A percentile compares a stretch with the other conserved stretches of the same genome.
phyloP scores from a whole-genome alignment of 1,140 invertebrate genomes.

The Drosophila takahashii region DNA sequence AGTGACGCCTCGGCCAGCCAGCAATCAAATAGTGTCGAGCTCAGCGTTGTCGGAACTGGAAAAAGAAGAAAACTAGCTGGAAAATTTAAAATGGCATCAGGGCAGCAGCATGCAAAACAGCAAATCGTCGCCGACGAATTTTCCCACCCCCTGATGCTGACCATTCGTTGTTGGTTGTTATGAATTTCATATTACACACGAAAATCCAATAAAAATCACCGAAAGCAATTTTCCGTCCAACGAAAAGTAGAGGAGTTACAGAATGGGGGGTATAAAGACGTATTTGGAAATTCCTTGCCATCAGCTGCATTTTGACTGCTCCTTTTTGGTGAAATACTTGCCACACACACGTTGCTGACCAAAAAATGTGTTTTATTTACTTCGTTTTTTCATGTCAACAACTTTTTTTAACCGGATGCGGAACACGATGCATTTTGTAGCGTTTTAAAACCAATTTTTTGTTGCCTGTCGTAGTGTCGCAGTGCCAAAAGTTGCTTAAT shows the following conservation, averaged over 20 bases:
- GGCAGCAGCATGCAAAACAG: conserved; percentile 43
- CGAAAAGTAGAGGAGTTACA: background rate
- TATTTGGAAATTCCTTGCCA: conserved; percentile 23
- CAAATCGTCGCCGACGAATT: conserved; percentile 27
- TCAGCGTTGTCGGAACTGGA: conserved; percentile 34
- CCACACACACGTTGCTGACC: conserved; percentile 26
- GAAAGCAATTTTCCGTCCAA: conserved; percentile 70
- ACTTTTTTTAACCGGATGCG: conserved; percentile 9
- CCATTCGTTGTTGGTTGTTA: conserved; percentile 63
- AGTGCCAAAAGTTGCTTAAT: conserved; percentile 67
- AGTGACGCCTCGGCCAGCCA: conserved; percentile 39
- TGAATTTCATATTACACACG: conserved; percentile 80
- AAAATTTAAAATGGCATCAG: conserved; percentile 60
- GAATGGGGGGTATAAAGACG: conserved; percentile 24
- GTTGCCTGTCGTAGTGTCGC: conserved; percentile 24
- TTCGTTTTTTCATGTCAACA: conserved; percentile 12
- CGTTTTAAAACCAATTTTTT: conserved; percentile 14
- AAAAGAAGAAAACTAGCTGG: conserved; percentile 38
- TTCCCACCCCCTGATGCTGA: conserved; percentile 14
- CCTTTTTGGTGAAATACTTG: conserved; percentile 12
- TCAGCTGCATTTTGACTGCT: conserved; percentile 29
- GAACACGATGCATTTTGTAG: conserved; percentile 42
- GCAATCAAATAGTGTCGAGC: conserved; percentile 70
- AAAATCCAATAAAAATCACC: conserved; percentile 82
- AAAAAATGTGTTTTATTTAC: conserved; percentile 36